Base-by-base conservation (phyloP, 2,888 invertebrate species). In the Tetropium fuscum region DNA sequence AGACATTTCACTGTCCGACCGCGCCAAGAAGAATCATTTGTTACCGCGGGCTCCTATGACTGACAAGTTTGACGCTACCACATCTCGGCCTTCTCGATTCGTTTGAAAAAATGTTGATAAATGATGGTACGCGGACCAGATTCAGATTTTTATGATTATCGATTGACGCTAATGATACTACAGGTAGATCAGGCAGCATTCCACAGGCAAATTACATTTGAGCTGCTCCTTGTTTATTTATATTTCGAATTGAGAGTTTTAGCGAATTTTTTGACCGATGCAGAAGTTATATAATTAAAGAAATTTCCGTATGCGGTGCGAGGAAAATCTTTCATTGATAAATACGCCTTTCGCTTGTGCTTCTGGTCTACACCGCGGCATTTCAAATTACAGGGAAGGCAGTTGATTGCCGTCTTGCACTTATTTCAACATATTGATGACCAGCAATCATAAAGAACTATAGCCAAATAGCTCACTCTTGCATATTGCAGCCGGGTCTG, bases 11-110 rank as follows among this genome's bases (percentile, higher is more conserved):
- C 65, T 59, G 64, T 66, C 66, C 64, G 61, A 61, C 64, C n/a
- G 64, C 19, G 67, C 51, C 44, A 51, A 53, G 45, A 53, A 47
- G 58, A 48, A 59, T 49, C 65, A 66, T 68, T 68, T 66, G 60
- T 68, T 68, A 64, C 30, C 54, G 59, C 57, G 63, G 65, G 67
- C 69, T 63, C 65, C 68, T 69, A 69, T 70, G 73, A 76, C 74
- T 74, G 74, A 74, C 74, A 74, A 65, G 63, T 66, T 70, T 67
- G 73, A 73, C 69, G 73, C 72, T 74, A 73, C 73, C 66, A 69
- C 66, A 63, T 62, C 51, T 57, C 57, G 65, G 41, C 53, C 38
- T 54, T 56, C 59, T 27, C 36, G 53, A 48, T 32, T 45, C 41
- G 40, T 40, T 49, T 56, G 57, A 62, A 67, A 62, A 63, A 60